Evolutionary conservation across 2,113 vertebrate species (phyloP), one percentile per base, ranked within the genome.

Genomic region (Gallinago undulata): DNA sequence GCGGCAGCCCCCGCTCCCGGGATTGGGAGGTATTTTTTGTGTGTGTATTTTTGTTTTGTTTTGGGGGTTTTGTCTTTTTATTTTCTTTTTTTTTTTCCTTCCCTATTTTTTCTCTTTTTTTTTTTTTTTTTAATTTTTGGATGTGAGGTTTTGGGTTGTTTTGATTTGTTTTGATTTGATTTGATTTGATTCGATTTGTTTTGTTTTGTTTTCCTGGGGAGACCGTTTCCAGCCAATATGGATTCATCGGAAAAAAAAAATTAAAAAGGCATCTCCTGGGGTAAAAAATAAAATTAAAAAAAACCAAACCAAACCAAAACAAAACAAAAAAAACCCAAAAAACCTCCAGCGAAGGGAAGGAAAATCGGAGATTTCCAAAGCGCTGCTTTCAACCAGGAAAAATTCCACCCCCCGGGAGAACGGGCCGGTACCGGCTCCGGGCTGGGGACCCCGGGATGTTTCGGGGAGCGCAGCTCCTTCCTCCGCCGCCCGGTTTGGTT

Each of bases 261-360:
- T 24, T 7, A 41, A 48, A 62, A 77, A 33, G 14, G 12, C 7
- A 30, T 8, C 24, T 51, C 9, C 25, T 22, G 10, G 15, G 9
- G 0, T 0, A 5, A 37, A 41, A 37, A 57, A 39, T 39, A 39
- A 55, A 41, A 11, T 43, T 1, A 9, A 57, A 55, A 35, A 10
- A 47, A 1, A 9, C 13, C 14, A 30, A 57, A 50, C 21, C 16
- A 45, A 45, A 43, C 6, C 31, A 43, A 45, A 45, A 45, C 17
- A 45, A 45, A 43, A 15, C 41, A 14, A 31, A 22, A 7, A 13
- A 33, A 73, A 24, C 11, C 48, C 48, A 12, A 50, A 50, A 37
- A 73, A 39, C 11, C 39, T 75, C 43, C 48, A 57, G 9, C 5
- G 25, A 82, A 82, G 10, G 7, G 53, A 86, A 81, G 23, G 5